Percentiles rank a stretch among this genome's conserved stretches.
Conservation (phyloP, 2,888 invertebrate genomes). For the Autographa gamma region DNA sequence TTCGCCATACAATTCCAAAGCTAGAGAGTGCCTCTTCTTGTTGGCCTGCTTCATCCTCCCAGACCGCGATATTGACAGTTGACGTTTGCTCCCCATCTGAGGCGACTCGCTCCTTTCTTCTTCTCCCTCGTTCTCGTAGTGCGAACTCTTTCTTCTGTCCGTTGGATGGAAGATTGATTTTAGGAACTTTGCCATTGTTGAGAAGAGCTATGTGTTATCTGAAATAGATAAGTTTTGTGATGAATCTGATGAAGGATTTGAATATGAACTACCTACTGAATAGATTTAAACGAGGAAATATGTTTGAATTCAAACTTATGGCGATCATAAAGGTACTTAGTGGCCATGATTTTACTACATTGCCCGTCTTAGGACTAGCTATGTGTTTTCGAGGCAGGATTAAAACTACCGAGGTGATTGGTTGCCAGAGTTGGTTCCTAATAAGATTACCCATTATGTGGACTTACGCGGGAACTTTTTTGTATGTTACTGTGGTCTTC, state of each 20-base stretch:
- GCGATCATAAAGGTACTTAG: too few relatives aligned
- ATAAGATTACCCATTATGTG: too few relatives aligned
- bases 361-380: too few relatives aligned
- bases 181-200: conserved; percentile 82
- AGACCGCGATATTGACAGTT: conserved; percentile 89
- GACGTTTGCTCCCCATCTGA: conserved; percentile 74
- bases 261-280: too few relatives aligned
- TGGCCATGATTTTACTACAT: too few relatives aligned
- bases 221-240: conserved; percentile 11
- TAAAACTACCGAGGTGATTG: too few relatives aligned
- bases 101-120: conserved; percentile 70
- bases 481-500: too few relatives aligned
- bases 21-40: conserved; percentile 86
- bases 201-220: conserved; percentile 13
- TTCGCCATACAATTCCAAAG: conserved; percentile 86
- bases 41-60: conserved; percentile 89
- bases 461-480: too few relatives aligned
- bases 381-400: too few relatives aligned
- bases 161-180: conserved; percentile 79
- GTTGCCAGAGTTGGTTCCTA: too few relatives aligned
- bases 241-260: not conserved
- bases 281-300: too few relatives aligned
- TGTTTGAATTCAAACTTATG: too few relatives aligned
- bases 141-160: conserved; percentile 68
- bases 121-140: conserved; percentile 66